Conservation (phyloP, 1,140 invertebrate species). For the Pygmarrhopalites habei region DNA sequence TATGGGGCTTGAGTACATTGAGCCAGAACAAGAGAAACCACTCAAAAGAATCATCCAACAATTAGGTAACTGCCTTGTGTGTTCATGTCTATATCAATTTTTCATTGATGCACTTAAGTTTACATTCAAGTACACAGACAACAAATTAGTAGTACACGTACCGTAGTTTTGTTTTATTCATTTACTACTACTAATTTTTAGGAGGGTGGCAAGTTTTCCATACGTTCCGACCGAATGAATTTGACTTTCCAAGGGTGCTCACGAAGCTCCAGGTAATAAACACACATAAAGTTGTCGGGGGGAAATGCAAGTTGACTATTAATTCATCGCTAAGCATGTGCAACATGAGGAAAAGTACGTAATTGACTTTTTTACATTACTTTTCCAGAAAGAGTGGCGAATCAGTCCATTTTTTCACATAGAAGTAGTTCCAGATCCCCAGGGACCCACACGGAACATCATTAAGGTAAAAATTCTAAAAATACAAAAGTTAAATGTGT, state of each 20-base stretch:
- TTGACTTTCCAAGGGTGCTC: conserved; percentile 46
- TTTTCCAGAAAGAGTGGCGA: conserved; percentile 40
- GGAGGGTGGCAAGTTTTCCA: conserved; percentile 51
- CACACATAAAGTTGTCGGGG: too few relatives aligned
- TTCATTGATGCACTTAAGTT: not conserved
- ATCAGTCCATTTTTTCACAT: conserved; percentile 50
- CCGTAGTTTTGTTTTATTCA: not conserved
- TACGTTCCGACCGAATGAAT: conserved; percentile 45
- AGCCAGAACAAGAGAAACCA: conserved; percentile 42
- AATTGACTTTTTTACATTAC: too few relatives aligned
- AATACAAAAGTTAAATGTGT: not conserved
- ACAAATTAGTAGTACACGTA: not conserved
- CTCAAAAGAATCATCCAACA: conserved; percentile 43
- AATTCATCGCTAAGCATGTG: too few relatives aligned
- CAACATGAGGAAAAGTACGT: too few relatives aligned
- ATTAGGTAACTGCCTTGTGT: conserved; percentile 42
- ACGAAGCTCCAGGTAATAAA: conserved; percentile 46
- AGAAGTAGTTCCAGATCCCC: conserved; percentile 48
- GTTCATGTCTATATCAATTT: too few relatives aligned
- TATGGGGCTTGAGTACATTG: conserved; percentile 45
- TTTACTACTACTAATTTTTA: conserved; percentile 37
- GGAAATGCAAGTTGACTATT: too few relatives aligned
- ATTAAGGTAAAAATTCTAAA: conserved; percentile 45
- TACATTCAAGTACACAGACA: not conserved
- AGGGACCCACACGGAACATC: conserved; percentile 44